Evolutionary conservation across 2,797 vertebrate species (phyloP), one percentile per base, ranked within the genome.

Genomic region (Platyrinchus mystaceus): DNA sequence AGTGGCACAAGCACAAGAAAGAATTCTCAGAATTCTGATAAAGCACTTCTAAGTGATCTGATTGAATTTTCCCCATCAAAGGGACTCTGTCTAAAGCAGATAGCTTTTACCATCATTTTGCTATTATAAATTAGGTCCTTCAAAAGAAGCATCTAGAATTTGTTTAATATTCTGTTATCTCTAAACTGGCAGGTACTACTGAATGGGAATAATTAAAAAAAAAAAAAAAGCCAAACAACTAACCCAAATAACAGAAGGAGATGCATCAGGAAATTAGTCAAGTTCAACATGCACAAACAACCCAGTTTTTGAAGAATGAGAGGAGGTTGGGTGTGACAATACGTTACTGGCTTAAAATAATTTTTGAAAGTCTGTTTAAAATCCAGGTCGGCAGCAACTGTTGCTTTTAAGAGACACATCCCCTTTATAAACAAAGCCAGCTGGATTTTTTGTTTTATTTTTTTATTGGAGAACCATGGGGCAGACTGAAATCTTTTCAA

Each of bases 51-150:
- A 44, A 56, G 53, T 59, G 46, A 85, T 41, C 39, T 36, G 28
- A 89, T 43, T 70, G 64, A 79, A 30, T 68, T 75, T 46, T 19
- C 14, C 30, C 39, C 59, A 62, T 82, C 56, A 92, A 84, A 90
- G 23, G 16, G 13, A 14, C 24, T 46, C 52, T 62, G n/a, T 58
- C 44, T 77, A 52, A 50, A 84, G 36, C 64, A 87, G 49, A 93
- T 34, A 71, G 63, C 69, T 89, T 80, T 41, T 53, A 56, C 60
- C 53, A 74, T 46, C 19, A 12, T 39, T 55, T 36, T 68, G 9
- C 52, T 52, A 13, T 41, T 58, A 23, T 13, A 46, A 58, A 62
- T 12, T 18, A 46, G 13, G 7, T 28, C 53, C 52, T 87, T 74
- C 62, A 53, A 55, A 67, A 84, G 43, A 50, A 55, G 30, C n/a